A percentile compares a stretch with the other conserved stretches of the same genome.
These are phyloP conservation scores for Drosophila gunungcola DNA, from an alignment of 1,140 invertebrate species.

Conservation along the genomic window DNA sequence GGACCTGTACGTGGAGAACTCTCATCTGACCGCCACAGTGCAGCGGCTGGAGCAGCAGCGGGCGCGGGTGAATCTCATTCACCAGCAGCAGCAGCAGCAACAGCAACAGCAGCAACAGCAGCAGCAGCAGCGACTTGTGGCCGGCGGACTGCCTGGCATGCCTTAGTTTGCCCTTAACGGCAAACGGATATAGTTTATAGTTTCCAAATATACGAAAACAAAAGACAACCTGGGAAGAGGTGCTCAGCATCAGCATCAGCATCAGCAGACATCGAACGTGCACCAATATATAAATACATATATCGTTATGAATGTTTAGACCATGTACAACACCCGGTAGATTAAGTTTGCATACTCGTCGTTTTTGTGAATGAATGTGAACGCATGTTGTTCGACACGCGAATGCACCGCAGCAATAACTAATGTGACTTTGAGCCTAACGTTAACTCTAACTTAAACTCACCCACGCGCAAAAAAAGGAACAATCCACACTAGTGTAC, in stretches of 20 bases:
- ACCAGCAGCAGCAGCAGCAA: slow-evolving; percentile 74
- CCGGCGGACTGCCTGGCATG: slow-evolving; percentile 71
- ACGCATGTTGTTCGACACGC: slow-evolving; percentile 37
- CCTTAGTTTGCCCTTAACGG: slow-evolving; percentile 57
- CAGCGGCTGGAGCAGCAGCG: slow-evolving; percentile 87
- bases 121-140: slow-evolving; percentile 58
- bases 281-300: slow-evolving; percentile 15
- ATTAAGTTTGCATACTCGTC: slow-evolving; percentile 27
- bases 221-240: slow-evolving; percentile 36
- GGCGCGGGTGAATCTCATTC: slow-evolving; percentile 72
- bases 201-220: not conserved
- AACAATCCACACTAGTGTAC: slow-evolving; percentile 65
- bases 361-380: slow-evolving; percentile 39
- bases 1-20: slow-evolving; percentile 93
- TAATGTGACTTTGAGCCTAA: slow-evolving; percentile 33
- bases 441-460: slow-evolving; percentile 24
- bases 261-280: slow-evolving; percentile 58
- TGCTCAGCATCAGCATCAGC: slow-evolving; percentile 43
- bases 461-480: slow-evolving; percentile 47
- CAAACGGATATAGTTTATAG: slow-evolving; percentile 14
- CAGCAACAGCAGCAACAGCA: slow-evolving; percentile 59
- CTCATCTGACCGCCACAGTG: slow-evolving; percentile 88
- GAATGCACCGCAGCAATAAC: slow-evolving; percentile 35
- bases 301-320: slow-evolving; percentile 54
- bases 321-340: slow-evolving; percentile 35